These are phyloP conservation scores for Cosmia pyralina DNA, from an alignment of 2,888 invertebrate species.

Conservation along the genomic window DNA sequence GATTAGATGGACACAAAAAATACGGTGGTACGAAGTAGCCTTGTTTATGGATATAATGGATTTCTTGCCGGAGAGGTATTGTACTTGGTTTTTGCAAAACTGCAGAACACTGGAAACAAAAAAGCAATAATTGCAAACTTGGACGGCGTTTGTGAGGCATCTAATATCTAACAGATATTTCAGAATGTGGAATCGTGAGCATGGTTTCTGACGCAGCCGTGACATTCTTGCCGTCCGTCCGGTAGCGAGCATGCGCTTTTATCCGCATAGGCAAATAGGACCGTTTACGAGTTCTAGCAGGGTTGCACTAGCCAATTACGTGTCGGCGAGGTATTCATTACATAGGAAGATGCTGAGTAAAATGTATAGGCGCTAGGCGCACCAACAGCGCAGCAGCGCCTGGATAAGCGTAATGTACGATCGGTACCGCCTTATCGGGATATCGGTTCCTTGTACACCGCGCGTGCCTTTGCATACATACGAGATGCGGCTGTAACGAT, in stretches of 20 bases:
- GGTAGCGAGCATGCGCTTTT: slow-evolving; percentile 62
- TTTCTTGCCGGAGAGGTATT: slow-evolving; percentile 64
- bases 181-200: slow-evolving; percentile 64
- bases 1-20: slow-evolving; percentile 73
- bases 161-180: slow-evolving; percentile 56
- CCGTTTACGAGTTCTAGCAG: slow-evolving; percentile 75
- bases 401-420: slow-evolving; percentile 84
- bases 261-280: slow-evolving; percentile 65
- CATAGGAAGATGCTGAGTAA: slow-evolving; percentile 75
- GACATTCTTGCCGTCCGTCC: slow-evolving; percentile 62
- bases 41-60: slow-evolving; percentile 71
- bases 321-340: slow-evolving; percentile 83
- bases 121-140: slow-evolving; percentile 54
- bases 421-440: slow-evolving; percentile 81
- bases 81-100: slow-evolving; percentile 63
- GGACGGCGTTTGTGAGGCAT: slow-evolving; percentile 45
- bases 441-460: slow-evolving; percentile 79
- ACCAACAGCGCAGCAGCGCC: slow-evolving; percentile 73
- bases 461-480: slow-evolving; percentile 82
- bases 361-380: slow-evolving; percentile 80
- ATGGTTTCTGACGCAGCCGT: slow-evolving; percentile 66
- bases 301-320: slow-evolving; percentile 80
- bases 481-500: slow-evolving; percentile 77
- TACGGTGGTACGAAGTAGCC: slow-evolving; percentile 64
- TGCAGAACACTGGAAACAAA: slow-evolving; percentile 54